phyloP scores from a whole-genome alignment of 2,113 vertebrate species.

The Oophaga pumilio region DNA sequence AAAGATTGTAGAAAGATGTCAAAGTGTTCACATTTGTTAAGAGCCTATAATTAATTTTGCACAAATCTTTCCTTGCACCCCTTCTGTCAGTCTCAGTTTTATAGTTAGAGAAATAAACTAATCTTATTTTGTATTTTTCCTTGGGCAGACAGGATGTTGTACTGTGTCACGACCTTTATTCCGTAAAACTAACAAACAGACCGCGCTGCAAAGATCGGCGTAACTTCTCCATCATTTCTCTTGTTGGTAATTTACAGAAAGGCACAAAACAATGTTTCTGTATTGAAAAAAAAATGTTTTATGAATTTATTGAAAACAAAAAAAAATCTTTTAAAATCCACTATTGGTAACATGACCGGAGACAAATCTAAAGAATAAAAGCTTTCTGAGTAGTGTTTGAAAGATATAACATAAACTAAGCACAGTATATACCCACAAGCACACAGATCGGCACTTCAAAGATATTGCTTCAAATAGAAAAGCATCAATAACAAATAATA shows the following conservation, averaged over 20 bases:
- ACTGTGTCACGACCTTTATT: background rate
- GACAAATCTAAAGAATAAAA: conserved; percentile 38
- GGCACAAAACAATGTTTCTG: background rate
- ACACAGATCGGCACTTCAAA: conserved; percentile 55
- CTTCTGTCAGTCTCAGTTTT: background rate
- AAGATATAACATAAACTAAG: conserved; percentile 38
- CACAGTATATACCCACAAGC: conserved; percentile 49
- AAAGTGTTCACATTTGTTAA: too few species aligned
- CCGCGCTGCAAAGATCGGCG: background rate
- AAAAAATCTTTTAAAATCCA: conserved; percentile 13
- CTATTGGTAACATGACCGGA: conserved; percentile 12
- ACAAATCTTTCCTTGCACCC: background rate
- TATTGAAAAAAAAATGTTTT: conserved; percentile 44
- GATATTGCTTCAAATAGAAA: conserved; percentile 56
- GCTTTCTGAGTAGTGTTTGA: conserved; percentile 45
- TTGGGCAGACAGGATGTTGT: background rate
- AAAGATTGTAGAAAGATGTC: too few species aligned
- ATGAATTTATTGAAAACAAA: conserved; percentile 33
- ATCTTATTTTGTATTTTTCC: background rate
- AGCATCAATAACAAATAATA: conserved; percentile 48
- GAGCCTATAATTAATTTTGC: background rate
- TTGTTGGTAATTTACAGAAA: conserved; percentile 23
- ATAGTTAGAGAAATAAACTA: background rate
- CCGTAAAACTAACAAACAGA: background rate
- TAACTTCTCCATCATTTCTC: background rate